Evolutionary conservation across 30 jellyfish, hydroid and myxozoan genomes (phyloP).

Genomic region (Haliclystus octoradiatus): DNA sequence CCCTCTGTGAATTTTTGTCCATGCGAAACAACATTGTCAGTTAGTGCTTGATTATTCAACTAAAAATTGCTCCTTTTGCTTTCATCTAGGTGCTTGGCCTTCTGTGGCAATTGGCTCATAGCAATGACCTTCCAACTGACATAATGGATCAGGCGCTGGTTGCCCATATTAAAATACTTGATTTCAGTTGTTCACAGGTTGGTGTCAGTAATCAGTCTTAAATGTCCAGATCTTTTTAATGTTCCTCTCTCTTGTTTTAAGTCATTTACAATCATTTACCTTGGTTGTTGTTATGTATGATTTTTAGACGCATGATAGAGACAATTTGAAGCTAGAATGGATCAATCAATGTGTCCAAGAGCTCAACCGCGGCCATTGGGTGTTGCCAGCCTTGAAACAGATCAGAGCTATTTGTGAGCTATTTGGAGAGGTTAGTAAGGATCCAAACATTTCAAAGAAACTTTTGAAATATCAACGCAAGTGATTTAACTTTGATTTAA

Average conservation of each 20-base stretch:
- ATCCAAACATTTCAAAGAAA: no score
- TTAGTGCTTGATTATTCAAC: no score
- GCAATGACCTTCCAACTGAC: slow-evolving; percentile 91
- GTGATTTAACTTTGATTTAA: no score
- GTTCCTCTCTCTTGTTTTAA: not conserved
- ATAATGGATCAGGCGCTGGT: slow-evolving; percentile 93
- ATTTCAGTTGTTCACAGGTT: slow-evolving; percentile 87
- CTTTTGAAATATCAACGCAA: no score
- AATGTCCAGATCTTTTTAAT: not conserved
- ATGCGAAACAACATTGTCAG: no score
- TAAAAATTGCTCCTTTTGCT: no score
- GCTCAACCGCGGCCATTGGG: slow-evolving; percentile 87
- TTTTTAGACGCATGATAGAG: slow-evolving; percentile 86
- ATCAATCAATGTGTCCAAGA: slow-evolving; percentile 68
- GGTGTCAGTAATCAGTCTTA: not conserved
- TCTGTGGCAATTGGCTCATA: slow-evolving; percentile 88
- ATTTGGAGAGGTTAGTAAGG: slow-evolving; percentile 57
- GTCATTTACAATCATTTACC: not conserved
- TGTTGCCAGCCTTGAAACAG: slow-evolving; percentile 88
- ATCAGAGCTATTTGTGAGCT: slow-evolving; percentile 91
- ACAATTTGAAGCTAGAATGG: slow-evolving; percentile 66
- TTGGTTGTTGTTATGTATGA: not conserved
- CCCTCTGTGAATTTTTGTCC: no score
- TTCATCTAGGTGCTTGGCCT: slow-evolving; percentile 74
- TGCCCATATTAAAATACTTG: slow-evolving; percentile 82